phyloP scores from a whole-genome alignment of 2,797 vertebrate species.

The Amniataba percoides region DNA sequence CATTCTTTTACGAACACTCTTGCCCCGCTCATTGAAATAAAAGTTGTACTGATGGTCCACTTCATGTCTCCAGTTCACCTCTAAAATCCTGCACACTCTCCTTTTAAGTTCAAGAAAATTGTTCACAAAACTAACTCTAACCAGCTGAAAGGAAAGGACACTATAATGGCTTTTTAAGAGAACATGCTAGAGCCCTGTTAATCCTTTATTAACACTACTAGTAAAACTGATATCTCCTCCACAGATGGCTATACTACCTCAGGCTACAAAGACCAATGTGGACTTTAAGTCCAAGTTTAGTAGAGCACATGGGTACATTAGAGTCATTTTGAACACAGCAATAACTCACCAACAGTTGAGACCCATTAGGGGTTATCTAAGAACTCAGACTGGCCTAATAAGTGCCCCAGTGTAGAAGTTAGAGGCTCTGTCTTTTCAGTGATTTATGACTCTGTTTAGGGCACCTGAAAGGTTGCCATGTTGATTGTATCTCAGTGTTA shows the following conservation, averaged over 20 bases:
- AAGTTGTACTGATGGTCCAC: background rate
- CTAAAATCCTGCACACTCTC: background rate
- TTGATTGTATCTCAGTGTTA: conserved; percentile 38
- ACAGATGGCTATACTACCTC: conserved; percentile 24
- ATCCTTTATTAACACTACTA: background rate
- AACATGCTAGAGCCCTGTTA: background rate
- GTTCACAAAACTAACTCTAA: conserved; percentile 2
- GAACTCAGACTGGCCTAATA: conserved; percentile 40
- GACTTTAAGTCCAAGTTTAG: conserved; percentile 35
- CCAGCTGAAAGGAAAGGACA: conserved; percentile 1
- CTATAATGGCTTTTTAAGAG: background rate
- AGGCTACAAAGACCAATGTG: conserved; percentile 32
- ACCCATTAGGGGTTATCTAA: conserved; percentile 58
- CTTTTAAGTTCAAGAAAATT: conserved; percentile 11
- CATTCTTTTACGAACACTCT: conserved; percentile 10
- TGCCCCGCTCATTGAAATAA: background rate
- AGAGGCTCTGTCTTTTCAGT: conserved; percentile 32
- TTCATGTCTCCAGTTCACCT: conserved; percentile 27
- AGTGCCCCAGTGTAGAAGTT: conserved; percentile 36
- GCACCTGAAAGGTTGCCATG: conserved; percentile 33
- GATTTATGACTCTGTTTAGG: conserved; percentile 49
- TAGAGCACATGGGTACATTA: conserved; percentile 30
- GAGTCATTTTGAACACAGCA: conserved; percentile 46
- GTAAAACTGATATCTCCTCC: background rate
- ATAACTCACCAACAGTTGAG: conserved; percentile 52